Evolutionary conservation across 2,113 vertebrate species (phyloP).

Genomic region (Rhipidura dahli): DNA sequence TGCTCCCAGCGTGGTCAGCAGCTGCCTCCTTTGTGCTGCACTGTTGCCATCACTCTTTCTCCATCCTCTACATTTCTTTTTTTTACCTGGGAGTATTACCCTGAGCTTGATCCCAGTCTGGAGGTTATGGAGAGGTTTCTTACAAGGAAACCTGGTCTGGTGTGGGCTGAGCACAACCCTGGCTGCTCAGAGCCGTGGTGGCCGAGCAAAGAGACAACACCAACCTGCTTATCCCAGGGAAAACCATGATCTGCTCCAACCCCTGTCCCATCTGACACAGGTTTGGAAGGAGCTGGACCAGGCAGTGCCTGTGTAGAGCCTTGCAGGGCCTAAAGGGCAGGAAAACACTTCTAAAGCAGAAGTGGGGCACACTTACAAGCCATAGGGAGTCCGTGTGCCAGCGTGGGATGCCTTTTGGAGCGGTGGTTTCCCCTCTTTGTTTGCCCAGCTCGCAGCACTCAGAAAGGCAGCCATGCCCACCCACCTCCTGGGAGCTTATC

Average conservation of each 20-base stretch:
- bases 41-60: background rate
- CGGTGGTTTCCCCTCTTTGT: background rate
- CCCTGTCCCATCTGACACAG: background rate
- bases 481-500: background rate
- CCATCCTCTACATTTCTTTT: background rate
- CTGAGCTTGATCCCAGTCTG: background rate
- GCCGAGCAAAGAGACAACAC: background rate
- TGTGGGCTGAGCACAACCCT: background rate
- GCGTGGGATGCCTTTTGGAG: background rate
- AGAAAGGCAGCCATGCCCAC: background rate
- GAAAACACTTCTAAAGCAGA: background rate
- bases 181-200: background rate
- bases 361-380: background rate
- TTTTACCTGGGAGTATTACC: background rate
- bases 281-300: background rate
- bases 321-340: background rate
- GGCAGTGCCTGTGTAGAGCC: background rate
- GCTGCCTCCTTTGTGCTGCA: background rate
- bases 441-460: background rate
- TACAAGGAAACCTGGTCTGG: background rate
- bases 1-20: background rate
- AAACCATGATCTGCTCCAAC: background rate
- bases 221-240: accelerated
- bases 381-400: background rate
- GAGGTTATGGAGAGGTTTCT: background rate